phyloP scores from a whole-genome alignment of 2,888 invertebrate genomes.

The Drosophila picticornis region DNA sequence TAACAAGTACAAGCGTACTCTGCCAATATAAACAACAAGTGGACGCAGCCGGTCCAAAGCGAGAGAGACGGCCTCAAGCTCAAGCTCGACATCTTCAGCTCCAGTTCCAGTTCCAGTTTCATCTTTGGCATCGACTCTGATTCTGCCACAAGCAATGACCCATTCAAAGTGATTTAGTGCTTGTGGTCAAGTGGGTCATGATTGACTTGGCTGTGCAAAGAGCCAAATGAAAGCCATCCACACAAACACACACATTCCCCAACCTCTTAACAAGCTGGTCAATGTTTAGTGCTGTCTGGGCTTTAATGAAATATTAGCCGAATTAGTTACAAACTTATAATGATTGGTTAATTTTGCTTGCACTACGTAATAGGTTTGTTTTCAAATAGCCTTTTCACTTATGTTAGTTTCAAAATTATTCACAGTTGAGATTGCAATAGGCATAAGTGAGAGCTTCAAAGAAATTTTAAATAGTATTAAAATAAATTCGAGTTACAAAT shows the following conservation, averaged over 20 bases:
- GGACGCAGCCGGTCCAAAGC: conserved; percentile 10
- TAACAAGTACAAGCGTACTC: conserved; percentile 46
- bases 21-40: conserved; percentile 73
- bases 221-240: conserved; percentile 52
- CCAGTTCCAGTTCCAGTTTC: background rate
- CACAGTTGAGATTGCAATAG: background rate
- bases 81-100: conserved; percentile 5
- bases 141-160: conserved; percentile 36
- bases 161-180: conserved; percentile 76
- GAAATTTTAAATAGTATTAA: background rate
- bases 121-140: conserved; percentile 11
- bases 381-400: background rate
- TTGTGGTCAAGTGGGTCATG: conserved; percentile 76
- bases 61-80: background rate
- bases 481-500: background rate
- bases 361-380: background rate
- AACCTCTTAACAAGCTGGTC: conserved; percentile 8
- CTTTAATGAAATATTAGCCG: conserved; percentile 20
- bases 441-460: background rate
- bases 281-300: conserved; percentile 18
- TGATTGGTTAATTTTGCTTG: background rate
- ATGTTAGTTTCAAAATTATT: background rate
- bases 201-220: conserved; percentile 60
- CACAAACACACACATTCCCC: conserved; percentile 15
- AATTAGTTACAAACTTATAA: conserved; percentile 11